These are phyloP conservation scores for Salticus scenicus DNA, from an alignment of 2,888 invertebrate species.

Conservation along the genomic window DNA sequence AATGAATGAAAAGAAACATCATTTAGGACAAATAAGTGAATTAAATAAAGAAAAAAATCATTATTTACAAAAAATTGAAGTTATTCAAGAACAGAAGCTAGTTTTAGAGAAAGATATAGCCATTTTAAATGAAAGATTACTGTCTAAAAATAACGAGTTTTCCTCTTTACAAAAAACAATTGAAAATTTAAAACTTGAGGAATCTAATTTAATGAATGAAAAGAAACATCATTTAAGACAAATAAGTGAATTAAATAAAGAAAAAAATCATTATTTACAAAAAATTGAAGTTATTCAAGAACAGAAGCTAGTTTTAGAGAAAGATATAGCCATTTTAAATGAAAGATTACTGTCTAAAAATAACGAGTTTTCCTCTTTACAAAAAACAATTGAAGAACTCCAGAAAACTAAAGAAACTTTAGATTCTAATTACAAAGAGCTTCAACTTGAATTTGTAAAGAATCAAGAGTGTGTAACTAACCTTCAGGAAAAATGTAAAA, in stretches of 20 bases:
- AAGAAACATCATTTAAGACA: too few species aligned
- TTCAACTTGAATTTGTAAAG: conserved; percentile 19
- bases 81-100: not conserved
- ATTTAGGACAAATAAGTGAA: not conserved
- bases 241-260: too few species aligned
- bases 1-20: not conserved
- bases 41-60: conserved; percentile 16
- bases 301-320: too few species aligned
- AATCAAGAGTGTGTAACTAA: conserved; percentile 14
- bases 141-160: not conserved
- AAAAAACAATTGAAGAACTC: not conserved
- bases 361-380: not conserved
- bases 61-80: not conserved
- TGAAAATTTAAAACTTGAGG: not conserved
- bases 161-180: not conserved
- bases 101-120: conserved; percentile 8
- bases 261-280: too few species aligned
- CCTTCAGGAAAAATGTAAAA: conserved; percentile 27
- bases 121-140: not conserved
- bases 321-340: too few species aligned
- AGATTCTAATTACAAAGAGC: not conserved
- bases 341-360: not conserved
- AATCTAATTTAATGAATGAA: too few species aligned
- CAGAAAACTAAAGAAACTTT: not conserved
- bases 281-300: too few species aligned